Evolutionary conservation across 2,888 invertebrate species (phyloP), one percentile per base, ranked within the genome.

Genomic region (Napeogenes sylphis): DNA sequence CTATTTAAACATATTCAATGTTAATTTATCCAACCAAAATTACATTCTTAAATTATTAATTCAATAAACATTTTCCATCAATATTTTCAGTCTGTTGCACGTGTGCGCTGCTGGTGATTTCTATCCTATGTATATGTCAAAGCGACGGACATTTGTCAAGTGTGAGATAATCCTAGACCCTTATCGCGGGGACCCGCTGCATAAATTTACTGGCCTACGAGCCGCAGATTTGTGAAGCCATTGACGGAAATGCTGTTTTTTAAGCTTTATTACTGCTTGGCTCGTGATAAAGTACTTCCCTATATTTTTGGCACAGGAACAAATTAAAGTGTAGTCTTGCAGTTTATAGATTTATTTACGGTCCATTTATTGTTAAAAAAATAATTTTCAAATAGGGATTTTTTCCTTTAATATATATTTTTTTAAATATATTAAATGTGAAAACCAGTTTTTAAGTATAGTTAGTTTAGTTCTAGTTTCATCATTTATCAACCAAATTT

Each of bases 81-180:
- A 1, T 21, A 21, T 21, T 21, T 21, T 21, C 21, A 21, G 21
- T 21, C 21, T 21, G 21, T 38, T 55, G 38, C 56, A 51, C n/a
- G 58, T 57, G 51, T 62, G 55, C 42, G 30, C 35, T 51, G 45
- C 35, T 12, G 56, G 38, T 42, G 47, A 57, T 30, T 51, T 51
- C 51, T 51, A 30, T 51, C 30, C 56, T 46, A 56, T 63, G 68
- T 63, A 62, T 54, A 63, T 67, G 68, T 71, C 71, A 68, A 66
- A 60, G 64, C 60, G 58, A 62, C 64, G 64, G 67, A 68, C 71
- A 72, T 74, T 74, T 73, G 71, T 74, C 73, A 69, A 59, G 68
- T 70, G 66, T 68, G 68, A 72, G 76, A 79, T 80, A 76, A 80
- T 75, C 76, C 74, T 63, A 61, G 59, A 73, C 78, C 79, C 77